Evolutionary conservation across 2,888 invertebrate genomes (phyloP).

Genomic region (Polymixis lichenea): DNA sequence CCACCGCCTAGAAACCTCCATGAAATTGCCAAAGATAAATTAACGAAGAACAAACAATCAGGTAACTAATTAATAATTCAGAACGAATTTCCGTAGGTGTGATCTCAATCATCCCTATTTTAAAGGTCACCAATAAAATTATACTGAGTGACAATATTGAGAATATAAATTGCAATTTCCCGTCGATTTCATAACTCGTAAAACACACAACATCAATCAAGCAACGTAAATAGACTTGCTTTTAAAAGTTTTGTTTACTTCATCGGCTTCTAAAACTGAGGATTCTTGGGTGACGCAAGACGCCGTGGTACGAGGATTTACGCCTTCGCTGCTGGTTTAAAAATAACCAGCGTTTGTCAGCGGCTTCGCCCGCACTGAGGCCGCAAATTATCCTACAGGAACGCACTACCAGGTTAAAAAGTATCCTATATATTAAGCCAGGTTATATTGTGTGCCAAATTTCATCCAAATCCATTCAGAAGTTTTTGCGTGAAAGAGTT

Average conservation of each 20-base stretch:
- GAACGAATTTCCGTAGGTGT: conserved; percentile 10
- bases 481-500: too few species aligned
- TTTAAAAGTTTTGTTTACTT: conserved; percentile 59
- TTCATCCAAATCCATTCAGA: too few species aligned
- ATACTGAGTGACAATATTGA: conserved; percentile 1
- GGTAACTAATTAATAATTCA: conserved; percentile 16
- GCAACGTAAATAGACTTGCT: conserved; percentile 52
- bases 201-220: conserved; percentile 68
- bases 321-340: neutral
- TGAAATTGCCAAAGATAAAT: neutral
- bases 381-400: too few species aligned
- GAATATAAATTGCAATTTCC: conserved; percentile 58
- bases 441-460: too few species aligned
- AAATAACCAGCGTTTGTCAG: too few species aligned
- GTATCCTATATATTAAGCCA: too few species aligned
- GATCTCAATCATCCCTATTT: neutral
- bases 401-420: too few species aligned
- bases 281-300: conserved; percentile 1
- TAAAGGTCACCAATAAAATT: conserved; percentile 35
- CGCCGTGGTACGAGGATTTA: neutral
- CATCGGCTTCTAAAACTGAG: conserved; percentile 34
- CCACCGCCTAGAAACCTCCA: neutral
- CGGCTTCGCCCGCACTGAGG: too few species aligned
- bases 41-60: conserved; percentile 9
- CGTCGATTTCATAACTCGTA: conserved; percentile 46